A percentile compares a stretch with the other conserved stretches of the same genome.
phyloP scores from a whole-genome alignment of 2,113 vertebrate species.

The Natator depressus region DNA sequence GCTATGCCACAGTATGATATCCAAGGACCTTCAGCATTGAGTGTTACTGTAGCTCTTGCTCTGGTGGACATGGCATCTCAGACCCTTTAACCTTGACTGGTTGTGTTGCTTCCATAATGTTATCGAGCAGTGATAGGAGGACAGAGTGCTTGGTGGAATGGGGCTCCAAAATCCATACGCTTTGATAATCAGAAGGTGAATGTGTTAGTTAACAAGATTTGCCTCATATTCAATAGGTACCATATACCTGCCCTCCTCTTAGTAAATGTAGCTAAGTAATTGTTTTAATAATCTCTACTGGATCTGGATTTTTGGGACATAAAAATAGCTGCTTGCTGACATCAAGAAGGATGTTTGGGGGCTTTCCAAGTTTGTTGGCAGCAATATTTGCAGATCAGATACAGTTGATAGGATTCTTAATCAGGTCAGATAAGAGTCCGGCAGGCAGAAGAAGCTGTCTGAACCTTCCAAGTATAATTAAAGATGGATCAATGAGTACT shows the following conservation, averaged over 20 bases:
- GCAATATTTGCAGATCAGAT: conserved; percentile 4
- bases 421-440: conserved; percentile 8
- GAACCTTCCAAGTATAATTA: conserved; percentile 9
- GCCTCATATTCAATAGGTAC: not conserved
- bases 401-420: conserved; percentile 32
- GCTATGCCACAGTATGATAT: not conserved
- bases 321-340: conserved; percentile 44
- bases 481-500: conserved; percentile 56
- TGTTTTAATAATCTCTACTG: not conserved
- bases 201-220: not conserved
- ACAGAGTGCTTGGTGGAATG: not conserved
- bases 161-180: not conserved
- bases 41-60: not conserved
- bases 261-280: not conserved
- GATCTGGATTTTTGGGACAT: not conserved
- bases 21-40: not conserved
- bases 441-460: not conserved
- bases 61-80: not conserved
- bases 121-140: not conserved
- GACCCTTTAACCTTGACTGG: not conserved
- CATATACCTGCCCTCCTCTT: not conserved
- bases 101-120: not conserved
- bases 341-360: conserved; percentile 10
- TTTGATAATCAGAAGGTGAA: not conserved
- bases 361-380: conserved; percentile 41